phyloP scores from a whole-genome alignment of 2,888 invertebrate genomes.

The Rhingia rostrata region DNA sequence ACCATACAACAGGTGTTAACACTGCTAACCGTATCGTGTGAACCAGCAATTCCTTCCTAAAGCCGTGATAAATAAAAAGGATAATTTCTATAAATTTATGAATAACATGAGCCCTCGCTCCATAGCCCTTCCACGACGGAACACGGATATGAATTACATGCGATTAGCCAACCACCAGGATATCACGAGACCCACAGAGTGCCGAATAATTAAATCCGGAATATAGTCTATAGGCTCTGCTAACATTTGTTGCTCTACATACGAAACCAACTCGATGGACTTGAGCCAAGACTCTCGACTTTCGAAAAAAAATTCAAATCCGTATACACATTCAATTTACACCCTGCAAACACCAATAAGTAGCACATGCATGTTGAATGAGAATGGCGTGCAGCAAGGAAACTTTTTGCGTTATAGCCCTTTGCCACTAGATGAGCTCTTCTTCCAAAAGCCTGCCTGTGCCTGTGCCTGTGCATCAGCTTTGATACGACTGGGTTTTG shows the following conservation, averaged over 20 bases:
- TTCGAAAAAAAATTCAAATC: constrained; percentile 28
- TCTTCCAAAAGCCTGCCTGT: constrained; percentile 10
- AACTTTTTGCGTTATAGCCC: constrained; percentile 54
- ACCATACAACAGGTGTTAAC: constrained; percentile 36
- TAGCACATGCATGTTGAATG: constrained; percentile 70
- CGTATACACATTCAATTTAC: constrained; percentile 54
- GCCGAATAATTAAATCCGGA: constrained; percentile 70
- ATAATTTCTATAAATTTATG: constrained; percentile 30
- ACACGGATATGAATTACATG: constrained; percentile 66
- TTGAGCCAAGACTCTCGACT: constrained; percentile 58
- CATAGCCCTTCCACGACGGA: not conserved
- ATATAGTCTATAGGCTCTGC: constrained; percentile 22
- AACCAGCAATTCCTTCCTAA: constrained; percentile 47
- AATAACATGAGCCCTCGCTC: constrained; percentile 26
- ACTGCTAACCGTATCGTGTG: constrained; percentile 34
- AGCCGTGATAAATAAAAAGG: constrained; percentile 36
- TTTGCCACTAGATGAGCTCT: constrained; percentile 22
- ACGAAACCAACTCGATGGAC: constrained; percentile 54
- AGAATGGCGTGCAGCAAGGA: constrained; percentile 63
- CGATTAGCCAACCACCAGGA: constrained; percentile 57
- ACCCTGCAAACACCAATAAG: constrained; percentile 71
- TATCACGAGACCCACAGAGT: constrained; percentile 53
- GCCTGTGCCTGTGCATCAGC: not conserved
- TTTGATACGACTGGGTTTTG: constrained; percentile 44
- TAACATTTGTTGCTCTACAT: constrained; percentile 13